Conservation (phyloP, 1,140 invertebrate species). For the Campodea augens region DNA sequence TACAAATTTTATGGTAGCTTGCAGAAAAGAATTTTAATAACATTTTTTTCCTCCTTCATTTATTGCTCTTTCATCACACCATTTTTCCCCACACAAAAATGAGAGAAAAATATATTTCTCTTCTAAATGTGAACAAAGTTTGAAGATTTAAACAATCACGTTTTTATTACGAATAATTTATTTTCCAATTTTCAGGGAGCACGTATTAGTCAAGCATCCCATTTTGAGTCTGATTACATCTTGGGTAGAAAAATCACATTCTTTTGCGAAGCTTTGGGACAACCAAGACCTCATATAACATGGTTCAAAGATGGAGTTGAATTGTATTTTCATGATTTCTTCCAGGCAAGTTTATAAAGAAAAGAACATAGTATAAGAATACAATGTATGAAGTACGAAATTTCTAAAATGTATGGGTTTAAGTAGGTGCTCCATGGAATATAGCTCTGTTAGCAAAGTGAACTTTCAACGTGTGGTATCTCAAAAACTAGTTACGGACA, state of each 20-base stretch:
- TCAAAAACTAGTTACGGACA: no score
- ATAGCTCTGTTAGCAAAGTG: no score
- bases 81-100: no score
- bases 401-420: no score
- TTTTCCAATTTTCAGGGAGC: constrained; percentile 26
- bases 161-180: not conserved
- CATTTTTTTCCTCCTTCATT: no score
- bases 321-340: constrained; percentile 32
- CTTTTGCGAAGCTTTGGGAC: constrained; percentile 33
- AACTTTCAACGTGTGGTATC: no score
- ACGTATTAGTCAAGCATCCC: constrained; percentile 32
- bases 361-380: constrained; percentile 5
- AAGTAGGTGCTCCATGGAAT: no score
- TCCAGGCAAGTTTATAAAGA: constrained; percentile 25
- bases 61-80: no score
- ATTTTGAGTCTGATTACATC: constrained; percentile 38
- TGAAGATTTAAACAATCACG: not conserved
- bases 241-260: constrained; percentile 37
- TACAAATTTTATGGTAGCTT: no score
- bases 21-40: no score
- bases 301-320: constrained; percentile 39
- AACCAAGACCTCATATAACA: constrained; percentile 32
- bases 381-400: no score
- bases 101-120: no score
- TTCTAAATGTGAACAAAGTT: not conserved